Conservation (phyloP, 2,888 invertebrate species). For the Stenodera caucasica region DNA sequence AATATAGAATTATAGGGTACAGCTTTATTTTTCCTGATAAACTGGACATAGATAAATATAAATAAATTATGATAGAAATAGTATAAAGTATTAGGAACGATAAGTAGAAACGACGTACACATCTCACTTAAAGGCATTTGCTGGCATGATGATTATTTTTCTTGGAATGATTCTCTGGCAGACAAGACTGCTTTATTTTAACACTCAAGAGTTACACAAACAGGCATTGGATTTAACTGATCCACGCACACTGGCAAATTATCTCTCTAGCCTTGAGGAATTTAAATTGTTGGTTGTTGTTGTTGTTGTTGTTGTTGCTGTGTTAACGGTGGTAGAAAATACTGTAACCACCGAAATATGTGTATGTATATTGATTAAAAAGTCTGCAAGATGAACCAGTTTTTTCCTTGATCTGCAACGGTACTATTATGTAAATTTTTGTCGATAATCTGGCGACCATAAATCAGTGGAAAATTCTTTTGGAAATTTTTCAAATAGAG, state of each 20-base stretch:
- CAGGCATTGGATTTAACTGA: constrained; percentile 29
- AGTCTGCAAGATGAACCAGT: constrained; percentile 2
- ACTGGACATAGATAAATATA: constrained; percentile 1
- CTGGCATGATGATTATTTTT: constrained; percentile 17
- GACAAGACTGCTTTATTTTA: constrained; percentile 17
- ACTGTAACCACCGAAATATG: background rate
- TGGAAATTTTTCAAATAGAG: background rate
- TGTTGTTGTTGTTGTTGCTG: background rate
- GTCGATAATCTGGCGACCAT: background rate
- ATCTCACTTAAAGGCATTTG: constrained; percentile 1
- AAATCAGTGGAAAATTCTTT: background rate
- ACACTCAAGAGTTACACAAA: constrained; percentile 20
- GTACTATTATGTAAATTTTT: constrained; percentile 3
- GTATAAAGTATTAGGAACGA: background rate
- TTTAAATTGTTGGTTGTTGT: constrained; percentile 17
- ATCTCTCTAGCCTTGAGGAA: constrained; percentile 23
- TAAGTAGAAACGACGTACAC: background rate
- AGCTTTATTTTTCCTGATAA: background rate
- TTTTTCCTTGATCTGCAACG: background rate
- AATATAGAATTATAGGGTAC: background rate
- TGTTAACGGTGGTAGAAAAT: constrained; percentile 6
- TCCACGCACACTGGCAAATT: constrained; percentile 32
- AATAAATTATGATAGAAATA: background rate
- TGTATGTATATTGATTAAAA: background rate
- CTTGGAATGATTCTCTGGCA: constrained; percentile 18